Base-by-base conservation (phyloP, 2,797 vertebrate species). In the Parauchenoglanis ngamensis region DNA sequence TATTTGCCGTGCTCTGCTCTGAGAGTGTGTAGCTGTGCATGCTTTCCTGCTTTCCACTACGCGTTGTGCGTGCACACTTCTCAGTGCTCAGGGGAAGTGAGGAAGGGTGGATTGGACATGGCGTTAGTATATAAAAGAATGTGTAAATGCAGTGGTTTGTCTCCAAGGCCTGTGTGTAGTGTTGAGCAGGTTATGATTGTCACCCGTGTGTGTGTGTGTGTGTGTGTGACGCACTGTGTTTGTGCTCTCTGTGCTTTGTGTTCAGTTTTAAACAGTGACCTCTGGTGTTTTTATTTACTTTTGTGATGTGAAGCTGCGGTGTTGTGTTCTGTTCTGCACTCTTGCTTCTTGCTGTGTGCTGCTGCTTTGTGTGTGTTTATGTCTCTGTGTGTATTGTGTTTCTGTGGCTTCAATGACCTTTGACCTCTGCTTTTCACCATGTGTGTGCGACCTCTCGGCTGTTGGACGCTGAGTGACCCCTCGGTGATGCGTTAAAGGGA, bases 271-370 rank as follows among this genome's bases (percentile, higher is more conserved):
- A 57, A 61, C n/a, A 13, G 68, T 56, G 81, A 86, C 59, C 40
- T 87, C 31, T 77, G 28, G 80, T 67, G 59, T 80, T 40, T 84
- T 57, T 84, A 52, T 75, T 75, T 73, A 21, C 79, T 72, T 82
- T 87, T 70, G 78, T 84, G 75, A 87, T 79, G 83, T 89, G 87
- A 67, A 81, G 59, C 72, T 88, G 68, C 31, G 13, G 46, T 82
- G 52, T 83, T 57, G 79, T 72, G 54, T 80, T 85, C 46, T 88
- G 78, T 75, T 56, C 44, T 67, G 86, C 79, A 46, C 7, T 63
- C 52, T 78, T 0, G 59, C 73, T 72, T 77, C 25, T 8, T 19
- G 63, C 79, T 83, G 68, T 83, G 67, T 59, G 75, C 52, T 79
- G 31, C 40, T 67, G 72, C 57, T 78, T 76, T 67, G 21, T 67